Base-by-base conservation (phyloP, 2,888 invertebrate genomes). In the Brachyopa scutellaris region DNA sequence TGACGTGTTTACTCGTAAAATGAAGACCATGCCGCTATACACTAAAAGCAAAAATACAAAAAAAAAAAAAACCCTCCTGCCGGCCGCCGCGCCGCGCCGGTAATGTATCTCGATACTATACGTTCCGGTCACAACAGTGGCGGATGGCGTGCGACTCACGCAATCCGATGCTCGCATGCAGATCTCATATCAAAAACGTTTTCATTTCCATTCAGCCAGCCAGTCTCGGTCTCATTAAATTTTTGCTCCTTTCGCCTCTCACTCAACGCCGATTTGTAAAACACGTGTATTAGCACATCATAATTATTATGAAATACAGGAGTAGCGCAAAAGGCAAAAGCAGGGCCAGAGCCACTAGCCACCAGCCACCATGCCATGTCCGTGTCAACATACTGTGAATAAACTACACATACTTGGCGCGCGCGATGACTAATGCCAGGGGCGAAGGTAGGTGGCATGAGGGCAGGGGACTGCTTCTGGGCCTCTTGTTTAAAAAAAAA, bases 231-330 rank as follows among this genome's bases (percentile, higher is more conserved):
- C 26, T 55, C 38, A 55, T 79, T 61, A 72, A 74, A 49, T 15
- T 53, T 47, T 33, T 64, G 36, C 31, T 26, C 26, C 3, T 3
- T 42, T n/a, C n/a, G 36, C 47, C 40, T 31, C 40, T 31, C 49
- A 45, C 51, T 61, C 51, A 33, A 61, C 11, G 47, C 13, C 55
- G 66, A 80, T 76, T 74, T 80, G 74, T 76, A 57, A 51, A 80
- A 80, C 79, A 80, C 62, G 67, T 76, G 74, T 67, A 76, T 80
- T 80, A 80, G 67, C 79, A 80, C 79, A 45, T 76, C 67, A 80
- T 80, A 80, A 80, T 80, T 80, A 80, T 69, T 76, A 76, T 69
- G 76, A 67, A 76, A 76, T 53, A 33, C 55, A 70, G 36, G 33
- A 61, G 57, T 40, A 21, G 13, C 19, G 29, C 40, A 33, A 13